These are phyloP conservation scores for Notothenia coriiceps DNA, from an alignment of 2,113 vertebrate genomes.

Conservation along the genomic window DNA sequence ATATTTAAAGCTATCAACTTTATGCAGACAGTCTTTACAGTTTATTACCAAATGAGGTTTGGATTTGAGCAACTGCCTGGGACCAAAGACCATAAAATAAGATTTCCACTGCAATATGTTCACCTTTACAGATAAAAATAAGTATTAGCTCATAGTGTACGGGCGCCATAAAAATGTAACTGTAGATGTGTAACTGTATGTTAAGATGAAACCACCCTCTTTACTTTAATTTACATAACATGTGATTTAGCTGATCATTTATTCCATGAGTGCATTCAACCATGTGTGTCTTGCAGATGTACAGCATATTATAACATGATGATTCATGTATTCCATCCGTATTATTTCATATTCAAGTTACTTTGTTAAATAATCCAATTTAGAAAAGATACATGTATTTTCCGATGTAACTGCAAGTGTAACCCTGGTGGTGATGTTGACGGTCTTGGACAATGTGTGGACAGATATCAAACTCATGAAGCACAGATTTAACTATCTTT, in stretches of 20 bases:
- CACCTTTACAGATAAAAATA: background rate
- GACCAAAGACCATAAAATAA: too few species aligned
- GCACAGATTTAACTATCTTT: background rate
- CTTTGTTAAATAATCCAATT: background rate
- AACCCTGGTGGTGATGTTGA: background rate
- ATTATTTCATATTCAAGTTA: background rate
- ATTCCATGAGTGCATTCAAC: too few species aligned
- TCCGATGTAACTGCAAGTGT: background rate
- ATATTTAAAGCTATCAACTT: too few species aligned
- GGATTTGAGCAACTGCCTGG: too few species aligned
- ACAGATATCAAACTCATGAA: background rate
- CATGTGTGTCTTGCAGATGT: too few species aligned
- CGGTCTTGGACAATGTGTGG: too few species aligned
- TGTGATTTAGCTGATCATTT: too few species aligned
- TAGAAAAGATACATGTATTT: background rate
- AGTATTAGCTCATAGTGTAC: background rate
- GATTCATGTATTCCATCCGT: background rate
- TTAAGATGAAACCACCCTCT: background rate
- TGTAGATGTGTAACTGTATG: background rate
- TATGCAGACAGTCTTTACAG: too few species aligned
- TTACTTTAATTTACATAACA: too few species aligned
- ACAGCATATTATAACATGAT: background rate
- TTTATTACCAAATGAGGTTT: too few species aligned
- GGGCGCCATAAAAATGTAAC: background rate
- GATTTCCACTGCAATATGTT: background rate